Conservation (phyloP, 92 coral and sea anemone species). For the Plumapathes pennacea region DNA sequence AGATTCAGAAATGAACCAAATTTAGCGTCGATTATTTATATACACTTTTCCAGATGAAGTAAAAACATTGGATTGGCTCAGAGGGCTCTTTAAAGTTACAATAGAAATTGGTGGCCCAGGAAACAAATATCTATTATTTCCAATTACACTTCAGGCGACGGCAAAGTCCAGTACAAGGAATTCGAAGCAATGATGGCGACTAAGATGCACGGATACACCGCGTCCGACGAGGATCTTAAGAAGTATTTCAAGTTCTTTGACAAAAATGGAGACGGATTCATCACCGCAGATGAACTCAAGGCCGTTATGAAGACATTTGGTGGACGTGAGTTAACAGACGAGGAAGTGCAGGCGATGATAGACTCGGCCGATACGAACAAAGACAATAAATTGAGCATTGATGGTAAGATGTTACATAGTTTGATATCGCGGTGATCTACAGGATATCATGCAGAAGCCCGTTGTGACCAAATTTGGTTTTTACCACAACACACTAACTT, state of each 20-base stretch:
- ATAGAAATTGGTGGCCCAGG: too few species aligned
- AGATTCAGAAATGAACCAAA: too few species aligned
- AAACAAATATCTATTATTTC: too few species aligned
- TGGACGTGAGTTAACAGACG: conserved; percentile 33
- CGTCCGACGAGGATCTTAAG: conserved; percentile 43
- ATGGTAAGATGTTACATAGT: conserved; percentile 53
- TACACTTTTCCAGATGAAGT: too few species aligned
- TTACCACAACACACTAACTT: too few species aligned
- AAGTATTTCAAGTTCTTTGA: conserved; percentile 66
- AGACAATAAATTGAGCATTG: conserved; percentile 74
- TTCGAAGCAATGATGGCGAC: conserved; percentile 81
- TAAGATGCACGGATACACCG: conserved; percentile 57
- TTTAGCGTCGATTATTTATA: too few species aligned
- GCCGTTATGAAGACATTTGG: conserved; percentile 58
- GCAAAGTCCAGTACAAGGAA: conserved; percentile 68
- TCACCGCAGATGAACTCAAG: conserved; percentile 65
- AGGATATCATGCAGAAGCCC: too few species aligned
- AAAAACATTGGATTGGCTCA: too few species aligned
- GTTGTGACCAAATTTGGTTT: too few species aligned
- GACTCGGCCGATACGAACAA: conserved; percentile 52
- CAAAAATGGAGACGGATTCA: conserved; percentile 65
- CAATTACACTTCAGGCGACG: conserved; percentile 64
- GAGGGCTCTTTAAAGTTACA: too few species aligned
- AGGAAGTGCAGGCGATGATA: conserved; percentile 71
- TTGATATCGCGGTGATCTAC: too few species aligned